Percentiles rank a stretch among this genome's conserved stretches.
These are phyloP conservation scores for Metopolophium dirhodum DNA, from an alignment of 1,140 invertebrate genomes.

Conservation along the genomic window DNA sequence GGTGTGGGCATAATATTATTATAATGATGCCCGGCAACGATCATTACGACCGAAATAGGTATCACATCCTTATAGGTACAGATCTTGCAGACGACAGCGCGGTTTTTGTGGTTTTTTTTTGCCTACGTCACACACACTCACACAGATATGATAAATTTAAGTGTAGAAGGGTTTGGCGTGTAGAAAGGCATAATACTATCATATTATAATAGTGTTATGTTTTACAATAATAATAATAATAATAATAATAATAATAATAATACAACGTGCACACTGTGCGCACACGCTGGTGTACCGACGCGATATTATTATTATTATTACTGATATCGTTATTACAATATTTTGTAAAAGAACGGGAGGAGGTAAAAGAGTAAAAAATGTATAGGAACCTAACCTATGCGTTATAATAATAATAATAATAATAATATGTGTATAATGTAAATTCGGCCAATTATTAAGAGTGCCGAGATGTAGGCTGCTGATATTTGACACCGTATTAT, in stretches of 20 bases:
- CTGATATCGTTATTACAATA: not conserved
- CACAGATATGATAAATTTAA: not conserved
- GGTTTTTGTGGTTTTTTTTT: not conserved
- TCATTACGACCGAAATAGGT: not conserved
- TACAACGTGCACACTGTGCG: not conserved
- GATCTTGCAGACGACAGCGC: not conserved
- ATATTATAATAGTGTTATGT: not conserved
- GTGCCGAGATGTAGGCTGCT: conserved; percentile 52
- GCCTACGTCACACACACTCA: not conserved
- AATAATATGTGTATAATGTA: not conserved
- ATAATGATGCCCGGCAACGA: not conserved
- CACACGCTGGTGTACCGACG: not conserved
- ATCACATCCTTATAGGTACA: not conserved
- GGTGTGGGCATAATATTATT: not conserved
- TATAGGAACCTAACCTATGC: not conserved
- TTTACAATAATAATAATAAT: not conserved
- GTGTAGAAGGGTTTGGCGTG: not conserved
- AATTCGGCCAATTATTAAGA: conserved; percentile 42
- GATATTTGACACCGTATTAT: conserved; percentile 50
- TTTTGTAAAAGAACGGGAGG: not conserved
- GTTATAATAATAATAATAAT: not conserved
- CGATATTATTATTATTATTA: not conserved
- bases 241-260: not conserved
- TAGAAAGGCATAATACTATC: not conserved
- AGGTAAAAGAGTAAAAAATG: not conserved